phyloP scores from a whole-genome alignment of 2,113 vertebrate genomes.

The Clinocottus analis region DNA sequence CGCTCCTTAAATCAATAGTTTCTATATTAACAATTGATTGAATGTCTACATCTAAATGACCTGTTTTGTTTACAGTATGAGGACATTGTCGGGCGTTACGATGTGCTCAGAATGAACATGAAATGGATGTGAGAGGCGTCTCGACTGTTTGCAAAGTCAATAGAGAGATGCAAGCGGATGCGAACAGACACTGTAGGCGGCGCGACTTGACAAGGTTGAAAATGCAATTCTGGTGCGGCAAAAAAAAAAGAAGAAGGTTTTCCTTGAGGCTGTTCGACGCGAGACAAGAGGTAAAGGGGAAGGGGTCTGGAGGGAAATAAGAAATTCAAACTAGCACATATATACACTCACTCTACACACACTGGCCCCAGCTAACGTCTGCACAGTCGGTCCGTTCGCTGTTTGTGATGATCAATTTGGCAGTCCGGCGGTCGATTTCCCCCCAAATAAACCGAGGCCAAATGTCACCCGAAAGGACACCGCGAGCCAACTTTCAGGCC shows the following conservation, averaged over 20 bases:
- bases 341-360: not conserved
- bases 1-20: conserved; percentile 28
- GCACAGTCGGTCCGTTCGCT: not conserved
- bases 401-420: not conserved
- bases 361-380: not conserved
- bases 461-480: conserved; percentile 5
- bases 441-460: not conserved
- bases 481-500: not conserved
- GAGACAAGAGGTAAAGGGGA: not conserved
- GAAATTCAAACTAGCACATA: not conserved
- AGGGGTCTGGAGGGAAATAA: conserved; percentile 12
- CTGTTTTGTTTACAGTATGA: not conserved
- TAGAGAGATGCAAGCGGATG: not conserved
- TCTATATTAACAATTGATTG: conserved; percentile 34
- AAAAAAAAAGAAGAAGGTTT: not conserved
- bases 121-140: not conserved
- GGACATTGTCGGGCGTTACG: not conserved
- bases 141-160: not conserved
- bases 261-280: conserved; percentile 12
- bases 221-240: not conserved
- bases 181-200: not conserved
- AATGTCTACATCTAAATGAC: not conserved
- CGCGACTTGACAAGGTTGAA: not conserved
- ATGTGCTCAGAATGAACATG: not conserved
- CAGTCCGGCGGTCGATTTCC: not conserved